Evolutionary conservation across 2,113 vertebrate genomes (phyloP).

Genomic region (Gasterosteus aculeatus): DNA sequence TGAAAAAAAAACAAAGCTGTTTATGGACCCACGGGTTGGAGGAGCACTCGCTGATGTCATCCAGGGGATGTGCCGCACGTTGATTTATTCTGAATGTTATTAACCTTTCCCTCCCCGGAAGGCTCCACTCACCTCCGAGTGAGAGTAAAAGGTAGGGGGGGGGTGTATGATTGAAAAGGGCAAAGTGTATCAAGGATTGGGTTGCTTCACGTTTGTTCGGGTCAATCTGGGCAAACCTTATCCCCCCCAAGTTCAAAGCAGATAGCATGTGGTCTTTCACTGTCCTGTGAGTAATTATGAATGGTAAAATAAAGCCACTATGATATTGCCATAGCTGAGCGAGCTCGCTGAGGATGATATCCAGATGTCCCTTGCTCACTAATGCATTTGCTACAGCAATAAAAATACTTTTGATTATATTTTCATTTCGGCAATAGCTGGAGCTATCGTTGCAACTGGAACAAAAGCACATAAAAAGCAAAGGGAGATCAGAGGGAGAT

Average conservation of each 20-base stretch:
- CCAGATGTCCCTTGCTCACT: conserved; percentile 78
- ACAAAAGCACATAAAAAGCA: conserved; percentile 74
- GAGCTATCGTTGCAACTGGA: conserved; percentile 71
- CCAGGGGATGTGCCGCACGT: conserved; percentile 55
- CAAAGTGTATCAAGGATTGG: conserved; percentile 54
- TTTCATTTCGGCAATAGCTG: conserved; percentile 72
- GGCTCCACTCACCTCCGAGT: conserved; percentile 60
- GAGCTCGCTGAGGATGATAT: conserved; percentile 72
- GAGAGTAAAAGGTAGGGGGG: conserved; percentile 22
- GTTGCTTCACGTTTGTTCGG: conserved; percentile 62
- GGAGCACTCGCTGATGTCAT: conserved; percentile 77
- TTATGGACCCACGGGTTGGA: conserved; percentile 71
- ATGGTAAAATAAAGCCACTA: conserved; percentile 79
- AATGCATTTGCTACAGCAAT: conserved; percentile 81
- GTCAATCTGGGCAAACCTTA: conserved; percentile 61
- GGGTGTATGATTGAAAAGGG: conserved; percentile 27
- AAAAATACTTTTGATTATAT: conserved; percentile 78
- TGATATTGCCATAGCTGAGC: conserved; percentile 79
- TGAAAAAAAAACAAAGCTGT: conserved; percentile 72
- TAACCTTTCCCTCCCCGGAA: conserved; percentile 72
- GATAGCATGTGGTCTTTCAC: conserved; percentile 73
- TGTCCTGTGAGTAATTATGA: conserved; percentile 83
- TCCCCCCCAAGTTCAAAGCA: conserved; percentile 73
- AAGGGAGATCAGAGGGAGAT: conserved; percentile 60
- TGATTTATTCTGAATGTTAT: conserved; percentile 79